Evolutionary conservation across 2,888 invertebrate genomes (phyloP), one percentile per base, ranked within the genome.

Genomic region (Andrena dorsata): DNA sequence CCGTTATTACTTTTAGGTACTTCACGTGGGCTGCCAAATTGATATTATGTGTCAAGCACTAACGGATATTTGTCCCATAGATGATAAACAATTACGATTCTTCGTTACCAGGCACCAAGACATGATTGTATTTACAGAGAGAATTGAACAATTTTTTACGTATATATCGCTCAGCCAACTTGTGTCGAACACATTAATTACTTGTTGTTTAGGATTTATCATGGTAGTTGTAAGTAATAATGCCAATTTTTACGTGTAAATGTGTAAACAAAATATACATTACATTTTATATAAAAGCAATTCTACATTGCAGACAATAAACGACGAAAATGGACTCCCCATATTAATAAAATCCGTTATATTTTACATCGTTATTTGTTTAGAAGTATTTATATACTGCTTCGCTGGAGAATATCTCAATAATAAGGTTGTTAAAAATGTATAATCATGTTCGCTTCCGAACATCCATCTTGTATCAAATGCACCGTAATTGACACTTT

Each of bases 391-490:
- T n/a, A 47, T 86, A 63, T 85, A 84, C 32, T 90, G 90, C 20
- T 82, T 81, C 5, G 82, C 79, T 28, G 89, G 90, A 8, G 90
- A 90, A 65, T 86, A 88, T 71, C 76, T 90, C 16, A 82, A 61
- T 16, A 73, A 61, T 5, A 86, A 89, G 83, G 90, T 90, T 51
- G 32, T n/a, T 72, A 41, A 35, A 7, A 63, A 51, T n/a, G n/a
- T 51, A 3, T 47, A 7, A 1, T 28, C 10, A 23, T 56, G 23
- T 20, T 56, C 4, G 10, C 4, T 23, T 56, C 4, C 23, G 8
- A 41, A 10, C 10, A 23, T 13, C 23, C 10, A 56, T 23, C 8
- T 20, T 26, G 23, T 23, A 23, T 56, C 53, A 56, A 56, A 56
- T 26, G 51, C 47, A 51, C 8, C 30, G 10, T 28, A 8, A 41